Conservation (phyloP, 2,113 vertebrate genomes). For the Bagarius yarrelli region DNA sequence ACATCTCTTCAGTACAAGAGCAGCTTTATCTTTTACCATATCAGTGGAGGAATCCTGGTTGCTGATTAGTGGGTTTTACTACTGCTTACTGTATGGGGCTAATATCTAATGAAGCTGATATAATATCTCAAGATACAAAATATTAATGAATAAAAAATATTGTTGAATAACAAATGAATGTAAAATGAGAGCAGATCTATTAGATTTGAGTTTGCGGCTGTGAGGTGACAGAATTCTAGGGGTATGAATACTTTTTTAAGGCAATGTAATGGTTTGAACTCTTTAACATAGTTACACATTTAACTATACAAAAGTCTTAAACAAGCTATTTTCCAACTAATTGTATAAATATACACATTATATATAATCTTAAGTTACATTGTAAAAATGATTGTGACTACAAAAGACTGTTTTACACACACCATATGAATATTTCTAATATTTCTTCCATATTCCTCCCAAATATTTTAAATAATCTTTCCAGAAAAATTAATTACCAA, state of each 20-base stretch:
- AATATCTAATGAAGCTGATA: not conserved
- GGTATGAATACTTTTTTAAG: no score
- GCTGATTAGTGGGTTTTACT: constrained; percentile 76
- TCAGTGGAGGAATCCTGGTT: constrained; percentile 82
- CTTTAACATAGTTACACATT: no score
- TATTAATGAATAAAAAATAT: not conserved
- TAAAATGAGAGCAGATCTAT: not conserved
- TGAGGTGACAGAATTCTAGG: no score
- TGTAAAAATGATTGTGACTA: no score
- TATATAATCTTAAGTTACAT: no score
- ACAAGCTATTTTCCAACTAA: no score
- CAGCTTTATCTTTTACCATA: constrained; percentile 70
- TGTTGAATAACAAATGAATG: not conserved
- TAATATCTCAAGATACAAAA: not conserved
- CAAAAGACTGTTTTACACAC: not conserved
- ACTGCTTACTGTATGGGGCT: constrained; percentile 89
- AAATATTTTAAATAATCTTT: not conserved
- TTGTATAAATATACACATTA: no score
- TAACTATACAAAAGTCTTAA: no score
- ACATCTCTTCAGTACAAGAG: constrained; percentile 81
- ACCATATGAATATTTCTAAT: not conserved
- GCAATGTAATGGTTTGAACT: no score
- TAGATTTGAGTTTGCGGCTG: not conserved
- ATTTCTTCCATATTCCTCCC: no score
- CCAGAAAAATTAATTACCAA: not conserved